Evolutionary conservation across 2,113 vertebrate genomes (phyloP).

Genomic region (Nestor notabilis): DNA sequence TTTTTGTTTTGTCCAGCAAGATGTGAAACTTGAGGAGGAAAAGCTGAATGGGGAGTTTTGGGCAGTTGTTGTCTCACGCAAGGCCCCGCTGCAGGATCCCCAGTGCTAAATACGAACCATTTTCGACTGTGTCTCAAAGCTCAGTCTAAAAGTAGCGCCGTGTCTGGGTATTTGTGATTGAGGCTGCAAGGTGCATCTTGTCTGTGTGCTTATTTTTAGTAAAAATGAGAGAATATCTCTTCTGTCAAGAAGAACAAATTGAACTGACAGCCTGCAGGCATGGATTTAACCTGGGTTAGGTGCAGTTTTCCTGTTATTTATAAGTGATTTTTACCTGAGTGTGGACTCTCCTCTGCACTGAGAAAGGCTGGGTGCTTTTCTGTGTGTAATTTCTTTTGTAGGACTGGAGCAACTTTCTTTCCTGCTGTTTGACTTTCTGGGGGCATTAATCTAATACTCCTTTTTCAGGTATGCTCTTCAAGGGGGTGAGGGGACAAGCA

Average conservation of each 20-base stretch:
- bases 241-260: background rate
- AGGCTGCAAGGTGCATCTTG: background rate
- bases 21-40: background rate
- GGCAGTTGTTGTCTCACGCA: background rate
- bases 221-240: background rate
- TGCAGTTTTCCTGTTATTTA: background rate
- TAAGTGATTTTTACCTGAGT: background rate
- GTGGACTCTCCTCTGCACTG: fast-evolving
- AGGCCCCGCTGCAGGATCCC: fast-evolving
- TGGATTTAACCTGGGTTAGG: background rate
- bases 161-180: background rate
- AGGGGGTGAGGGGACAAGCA: background rate
- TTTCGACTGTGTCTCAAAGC: background rate
- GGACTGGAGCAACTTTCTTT: background rate
- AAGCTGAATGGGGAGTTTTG: background rate
- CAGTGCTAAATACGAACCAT: fast-evolving
- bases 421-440: background rate
- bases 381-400: background rate
- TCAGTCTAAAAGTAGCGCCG: background rate
- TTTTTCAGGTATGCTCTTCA: constrained; percentile 39
- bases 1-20: background rate
- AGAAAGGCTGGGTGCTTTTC: background rate
- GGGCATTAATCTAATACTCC: constrained; percentile 20
- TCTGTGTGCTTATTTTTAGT: background rate
- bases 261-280: background rate